These are phyloP conservation scores for Elymnias hypermnestra DNA, from an alignment of 1,140 invertebrate species.

Conservation along the genomic window DNA sequence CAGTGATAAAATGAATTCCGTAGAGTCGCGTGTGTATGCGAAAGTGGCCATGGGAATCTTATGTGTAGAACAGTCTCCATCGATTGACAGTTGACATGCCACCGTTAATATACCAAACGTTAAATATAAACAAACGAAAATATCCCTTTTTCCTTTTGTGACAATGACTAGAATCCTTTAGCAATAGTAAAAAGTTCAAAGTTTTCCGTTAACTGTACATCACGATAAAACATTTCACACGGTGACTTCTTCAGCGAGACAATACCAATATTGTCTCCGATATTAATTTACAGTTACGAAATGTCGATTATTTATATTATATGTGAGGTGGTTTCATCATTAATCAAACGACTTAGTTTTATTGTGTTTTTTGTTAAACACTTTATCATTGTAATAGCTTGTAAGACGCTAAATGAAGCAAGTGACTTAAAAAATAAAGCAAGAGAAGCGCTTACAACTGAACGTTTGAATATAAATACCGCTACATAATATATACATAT, in stretches of 20 bases:
- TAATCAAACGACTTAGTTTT: slow-evolving; percentile 6
- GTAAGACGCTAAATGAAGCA: too few relatives aligned
- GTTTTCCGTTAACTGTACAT: slow-evolving; percentile 17
- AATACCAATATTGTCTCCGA: slow-evolving; percentile 26
- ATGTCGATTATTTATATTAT: slow-evolving; percentile 4
- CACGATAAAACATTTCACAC: slow-evolving; percentile 53
- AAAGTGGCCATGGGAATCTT: slow-evolving; percentile 52
- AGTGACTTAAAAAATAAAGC: too few relatives aligned
- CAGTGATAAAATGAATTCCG: slow-evolving; percentile 18
- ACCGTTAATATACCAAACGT: slow-evolving; percentile 21
- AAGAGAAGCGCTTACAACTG: too few relatives aligned
- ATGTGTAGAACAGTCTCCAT: slow-evolving; percentile 20
- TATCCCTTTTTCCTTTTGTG: neutral
- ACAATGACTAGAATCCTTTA: too few relatives aligned
- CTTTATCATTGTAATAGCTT: too few relatives aligned
- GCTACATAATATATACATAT: too few relatives aligned
- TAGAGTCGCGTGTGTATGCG: slow-evolving; percentile 42
- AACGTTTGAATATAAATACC: too few relatives aligned
- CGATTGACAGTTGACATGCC: slow-evolving; percentile 49
- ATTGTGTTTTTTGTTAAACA: neutral
- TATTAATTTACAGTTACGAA: slow-evolving; percentile 22
- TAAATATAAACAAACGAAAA: slow-evolving; percentile 1
- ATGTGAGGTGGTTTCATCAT: slow-evolving; percentile 9
- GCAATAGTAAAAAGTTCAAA: neutral
- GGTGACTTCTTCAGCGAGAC: slow-evolving; percentile 29